Conservation (phyloP, 1,140 invertebrate species). For the Apis florea region DNA sequence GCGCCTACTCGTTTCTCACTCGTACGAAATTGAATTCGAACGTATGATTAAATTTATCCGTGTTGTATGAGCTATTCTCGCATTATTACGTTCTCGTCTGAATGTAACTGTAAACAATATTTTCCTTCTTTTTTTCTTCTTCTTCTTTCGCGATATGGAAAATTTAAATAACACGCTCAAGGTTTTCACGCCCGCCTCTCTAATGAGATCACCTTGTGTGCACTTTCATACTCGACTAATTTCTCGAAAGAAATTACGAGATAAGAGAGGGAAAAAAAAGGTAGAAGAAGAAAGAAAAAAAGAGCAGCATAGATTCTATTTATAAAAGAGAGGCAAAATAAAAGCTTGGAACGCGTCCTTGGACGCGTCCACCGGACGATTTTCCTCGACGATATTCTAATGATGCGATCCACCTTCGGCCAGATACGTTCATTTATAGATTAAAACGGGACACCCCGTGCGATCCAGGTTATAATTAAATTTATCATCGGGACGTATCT, state of each 20-base stretch:
- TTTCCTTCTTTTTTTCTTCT: no score
- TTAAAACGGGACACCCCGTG: constrained; percentile 5
- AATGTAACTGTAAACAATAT: no score
- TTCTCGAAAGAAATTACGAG: not conserved
- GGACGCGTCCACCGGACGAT: not conserved
- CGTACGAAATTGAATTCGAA: no score
- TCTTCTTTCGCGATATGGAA: no score
- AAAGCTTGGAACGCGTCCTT: not conserved
- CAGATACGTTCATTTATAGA: constrained; percentile 11
- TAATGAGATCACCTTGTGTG: not conserved
- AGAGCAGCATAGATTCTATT: not conserved
- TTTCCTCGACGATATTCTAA: constrained; percentile 16
- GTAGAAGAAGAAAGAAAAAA: no score
- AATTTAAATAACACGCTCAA: no score
- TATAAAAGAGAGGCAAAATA: not conserved
- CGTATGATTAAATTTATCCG: no score
- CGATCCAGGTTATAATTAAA: constrained; percentile 24
- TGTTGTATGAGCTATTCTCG: no score
- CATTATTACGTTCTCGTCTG: no score
- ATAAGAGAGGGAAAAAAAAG: no score
- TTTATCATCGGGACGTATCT: constrained; percentile 23
- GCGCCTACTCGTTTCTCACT: no score
- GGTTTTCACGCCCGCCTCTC: not conserved
- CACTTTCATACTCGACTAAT: not conserved
- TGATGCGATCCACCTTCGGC: not conserved